Evolutionary conservation across 2,797 vertebrate genomes (phyloP).

Genomic region (Brachymystax lenok): DNA sequence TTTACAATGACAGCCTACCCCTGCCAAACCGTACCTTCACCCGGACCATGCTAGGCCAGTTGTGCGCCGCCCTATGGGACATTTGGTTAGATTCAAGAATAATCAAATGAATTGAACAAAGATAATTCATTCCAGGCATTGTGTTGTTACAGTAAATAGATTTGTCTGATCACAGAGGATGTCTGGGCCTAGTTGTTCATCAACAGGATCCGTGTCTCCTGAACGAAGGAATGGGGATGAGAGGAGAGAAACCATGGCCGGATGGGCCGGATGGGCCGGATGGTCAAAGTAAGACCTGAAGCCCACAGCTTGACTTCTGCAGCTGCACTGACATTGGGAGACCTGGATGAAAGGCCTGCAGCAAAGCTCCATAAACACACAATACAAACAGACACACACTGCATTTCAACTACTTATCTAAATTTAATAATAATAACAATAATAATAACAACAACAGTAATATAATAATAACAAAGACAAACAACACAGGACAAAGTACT

Average conservation of each 20-base stretch:
- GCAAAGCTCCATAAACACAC: too few species aligned
- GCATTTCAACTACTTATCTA: too few species aligned
- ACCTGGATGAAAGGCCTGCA: too few species aligned
- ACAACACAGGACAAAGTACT: constrained; percentile 44
- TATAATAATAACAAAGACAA: constrained; percentile 1
- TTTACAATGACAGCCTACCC: too few species aligned
- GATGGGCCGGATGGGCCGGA: too few species aligned
- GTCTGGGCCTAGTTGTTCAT: background rate
- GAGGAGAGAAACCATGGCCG: too few species aligned
- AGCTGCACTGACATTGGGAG: background rate
- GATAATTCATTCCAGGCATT: background rate
- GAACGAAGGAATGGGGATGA: background rate
- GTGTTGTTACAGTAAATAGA: background rate
- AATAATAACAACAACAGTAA: too few species aligned
- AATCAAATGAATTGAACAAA: background rate
- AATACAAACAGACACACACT: too few species aligned
- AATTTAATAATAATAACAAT: too few species aligned
- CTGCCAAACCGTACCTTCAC: too few species aligned
- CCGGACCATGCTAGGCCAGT: too few species aligned
- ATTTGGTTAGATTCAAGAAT: background rate
- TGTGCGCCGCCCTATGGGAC: too few species aligned
- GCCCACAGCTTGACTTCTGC: background rate
- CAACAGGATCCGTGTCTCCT: background rate
- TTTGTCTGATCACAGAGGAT: background rate
- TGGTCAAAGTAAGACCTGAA: constrained; percentile 8